Evolutionary conservation across 2,888 invertebrate genomes (phyloP), one percentile per base, ranked within the genome.

Genomic region (Parthenolecanium corni): DNA sequence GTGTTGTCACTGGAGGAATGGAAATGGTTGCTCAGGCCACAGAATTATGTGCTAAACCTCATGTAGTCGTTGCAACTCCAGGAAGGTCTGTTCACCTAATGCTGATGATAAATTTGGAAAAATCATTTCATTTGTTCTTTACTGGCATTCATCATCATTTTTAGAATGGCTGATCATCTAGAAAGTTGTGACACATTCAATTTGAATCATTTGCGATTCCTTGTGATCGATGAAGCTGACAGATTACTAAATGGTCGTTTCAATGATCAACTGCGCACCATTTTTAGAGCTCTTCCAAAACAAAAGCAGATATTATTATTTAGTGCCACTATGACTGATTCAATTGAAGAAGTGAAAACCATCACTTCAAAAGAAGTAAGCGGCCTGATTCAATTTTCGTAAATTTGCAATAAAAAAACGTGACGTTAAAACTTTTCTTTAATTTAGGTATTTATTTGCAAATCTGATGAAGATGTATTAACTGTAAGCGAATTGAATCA

Each of bases 181-280:
- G 83, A 86, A 58, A 90, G 89, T 69, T 90, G 91, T 71, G 80
- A 88, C 68, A 89, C 88, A 16, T 88, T 89, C 70, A 81, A 82
- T 2, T 80, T 94, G 68, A 82, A 82, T 68, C 84, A 82, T 69
- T 80, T 93, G 1, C 83, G 86, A 70, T 91, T 85, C 76, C 76
- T 97, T 69, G 94, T 98, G 0, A 74, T 98, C 58, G 98, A 99
- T 76, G 98, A 99, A 77, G 98, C 97, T 36, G 98, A 99, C 72
- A 81, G 91, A 74, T 78, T 86, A 67, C 74, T 85, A 66, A 82
- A 86, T 71, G 90, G 89, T 53, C 82, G 83, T 52, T 92, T 93
- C 72, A 85, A 90, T 74, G 83, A 82, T 23, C 88, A 90, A 70
- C 77, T 96, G 53, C 80, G 84, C 71, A 82, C 84, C 0, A 91